phyloP scores from a whole-genome alignment of 2,797 vertebrate genomes.

The Bucorvus abyssinicus region DNA sequence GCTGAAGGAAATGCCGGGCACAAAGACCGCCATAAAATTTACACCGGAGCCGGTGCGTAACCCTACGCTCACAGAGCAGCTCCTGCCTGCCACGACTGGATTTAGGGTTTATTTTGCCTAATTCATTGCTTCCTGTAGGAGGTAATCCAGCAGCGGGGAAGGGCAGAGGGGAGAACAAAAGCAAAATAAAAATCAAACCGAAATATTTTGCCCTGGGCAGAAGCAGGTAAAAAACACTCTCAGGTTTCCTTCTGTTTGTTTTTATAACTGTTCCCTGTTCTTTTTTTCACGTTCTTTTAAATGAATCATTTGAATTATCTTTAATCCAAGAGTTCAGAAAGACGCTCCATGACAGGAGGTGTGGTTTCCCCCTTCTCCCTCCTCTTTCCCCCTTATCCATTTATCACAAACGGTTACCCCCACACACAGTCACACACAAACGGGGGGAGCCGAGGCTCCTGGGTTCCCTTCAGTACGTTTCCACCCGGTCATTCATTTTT shows the following conservation, averaged over 20 bases:
- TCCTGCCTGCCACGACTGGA: not conserved
- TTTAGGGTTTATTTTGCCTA: not conserved
- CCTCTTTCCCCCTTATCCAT: not conserved
- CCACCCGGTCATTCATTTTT: not conserved
- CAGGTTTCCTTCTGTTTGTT: constrained; percentile 1
- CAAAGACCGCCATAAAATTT: not conserved
- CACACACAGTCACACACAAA: not conserved
- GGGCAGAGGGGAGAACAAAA: not conserved
- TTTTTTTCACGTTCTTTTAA: not conserved
- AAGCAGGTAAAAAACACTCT: not conserved
- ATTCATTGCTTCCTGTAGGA: not conserved
- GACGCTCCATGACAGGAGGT: not conserved
- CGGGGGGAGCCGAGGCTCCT: not conserved
- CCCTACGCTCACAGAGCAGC: not conserved
- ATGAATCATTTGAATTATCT: not conserved
- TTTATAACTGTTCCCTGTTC: not conserved
- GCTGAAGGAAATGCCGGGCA: not conserved
- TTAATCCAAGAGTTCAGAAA: not conserved
- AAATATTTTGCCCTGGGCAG: not conserved
- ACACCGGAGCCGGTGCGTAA: not conserved
- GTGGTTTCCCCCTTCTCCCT: not conserved
- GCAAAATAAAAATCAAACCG: not conserved
- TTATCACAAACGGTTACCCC: not conserved
- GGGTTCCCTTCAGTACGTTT: not conserved
- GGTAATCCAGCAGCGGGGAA: not conserved